Percentiles rank a stretch among this genome's conserved stretches.
Evolutionary conservation across 1,140 invertebrate species (phyloP).

Genomic region (Leptonema lineaticorne): DNA sequence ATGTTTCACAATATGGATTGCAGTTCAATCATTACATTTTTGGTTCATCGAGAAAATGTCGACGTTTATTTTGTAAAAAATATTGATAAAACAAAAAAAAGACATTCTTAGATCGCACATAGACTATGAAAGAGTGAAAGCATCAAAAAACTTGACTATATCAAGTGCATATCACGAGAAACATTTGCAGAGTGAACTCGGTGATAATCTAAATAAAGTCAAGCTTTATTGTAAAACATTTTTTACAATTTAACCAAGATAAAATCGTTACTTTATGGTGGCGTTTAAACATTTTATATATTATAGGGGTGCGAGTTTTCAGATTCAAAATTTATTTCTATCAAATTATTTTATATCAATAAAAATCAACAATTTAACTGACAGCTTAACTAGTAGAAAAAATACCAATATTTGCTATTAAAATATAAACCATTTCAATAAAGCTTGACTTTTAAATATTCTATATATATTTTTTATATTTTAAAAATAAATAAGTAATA

Average conservation of each 20-base stretch:
- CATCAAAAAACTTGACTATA: constrained; percentile 28
- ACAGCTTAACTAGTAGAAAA: neutral
- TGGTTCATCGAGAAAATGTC: neutral
- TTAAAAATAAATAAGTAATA: constrained; percentile 10
- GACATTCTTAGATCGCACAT: neutral
- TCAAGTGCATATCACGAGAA: constrained; percentile 36
- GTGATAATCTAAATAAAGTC: constrained; percentile 35
- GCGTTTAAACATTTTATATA: neutral
- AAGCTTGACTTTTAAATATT: constrained; percentile 16
- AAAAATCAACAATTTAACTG: neutral
- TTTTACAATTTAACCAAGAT: too few species aligned
- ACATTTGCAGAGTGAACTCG: constrained; percentile 40
- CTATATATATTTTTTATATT: constrained; percentile 25
- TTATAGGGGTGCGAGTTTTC: neutral
- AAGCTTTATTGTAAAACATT: constrained; percentile 31
- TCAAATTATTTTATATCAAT: neutral
- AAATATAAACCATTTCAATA: neutral
- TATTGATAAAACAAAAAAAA: constrained; percentile 3
- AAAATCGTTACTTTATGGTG: too few species aligned
- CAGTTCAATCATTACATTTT: neutral
- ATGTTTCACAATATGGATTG: constrained; percentile 23
- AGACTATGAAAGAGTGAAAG: neutral
- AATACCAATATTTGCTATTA: neutral
- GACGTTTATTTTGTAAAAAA: neutral
- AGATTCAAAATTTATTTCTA: neutral